phyloP scores from a whole-genome alignment of 2,888 invertebrate genomes.

The Sisyra nigra region DNA sequence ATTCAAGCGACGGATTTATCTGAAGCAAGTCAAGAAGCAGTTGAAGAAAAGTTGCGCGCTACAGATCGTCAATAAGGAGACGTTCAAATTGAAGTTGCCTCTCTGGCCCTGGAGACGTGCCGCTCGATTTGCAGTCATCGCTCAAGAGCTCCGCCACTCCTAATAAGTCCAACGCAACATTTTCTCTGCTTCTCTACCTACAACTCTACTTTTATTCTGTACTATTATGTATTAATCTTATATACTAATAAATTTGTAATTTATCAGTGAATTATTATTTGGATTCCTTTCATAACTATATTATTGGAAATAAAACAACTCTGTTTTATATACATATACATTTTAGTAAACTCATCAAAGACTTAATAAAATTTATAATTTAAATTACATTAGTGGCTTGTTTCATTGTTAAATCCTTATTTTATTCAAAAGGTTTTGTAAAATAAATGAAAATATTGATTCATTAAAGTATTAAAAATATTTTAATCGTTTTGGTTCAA shows the following conservation, averaged over 20 bases:
- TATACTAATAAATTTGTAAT: constrained; percentile 10
- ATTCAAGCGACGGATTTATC: constrained; percentile 92
- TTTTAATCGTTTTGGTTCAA: too few relatives aligned
- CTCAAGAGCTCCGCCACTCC: neutral
- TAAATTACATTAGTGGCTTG: too few relatives aligned
- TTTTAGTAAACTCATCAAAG: too few relatives aligned
- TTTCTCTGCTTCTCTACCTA: neutral
- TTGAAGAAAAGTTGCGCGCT: constrained; percentile 85
- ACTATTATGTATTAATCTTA: constrained; percentile 9
- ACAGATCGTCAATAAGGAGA: constrained; percentile 72
- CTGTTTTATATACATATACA: too few relatives aligned
- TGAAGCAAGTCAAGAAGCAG: constrained; percentile 85
- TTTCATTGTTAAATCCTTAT: too few relatives aligned
- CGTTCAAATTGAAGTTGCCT: constrained; percentile 3
- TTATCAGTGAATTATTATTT: constrained; percentile 8
- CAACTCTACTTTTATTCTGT: constrained; percentile 8
- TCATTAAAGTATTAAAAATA: too few relatives aligned
- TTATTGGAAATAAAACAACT: too few relatives aligned
- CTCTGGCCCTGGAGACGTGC: constrained; percentile 10
- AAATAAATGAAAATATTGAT: too few relatives aligned
- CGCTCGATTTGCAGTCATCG: neutral
- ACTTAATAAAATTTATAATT: too few relatives aligned
- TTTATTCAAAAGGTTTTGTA: too few relatives aligned
- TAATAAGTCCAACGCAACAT: too few relatives aligned
- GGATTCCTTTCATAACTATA: neutral